phyloP scores from a whole-genome alignment of 1,140 invertebrate genomes.

The Bombus ignitus region DNA sequence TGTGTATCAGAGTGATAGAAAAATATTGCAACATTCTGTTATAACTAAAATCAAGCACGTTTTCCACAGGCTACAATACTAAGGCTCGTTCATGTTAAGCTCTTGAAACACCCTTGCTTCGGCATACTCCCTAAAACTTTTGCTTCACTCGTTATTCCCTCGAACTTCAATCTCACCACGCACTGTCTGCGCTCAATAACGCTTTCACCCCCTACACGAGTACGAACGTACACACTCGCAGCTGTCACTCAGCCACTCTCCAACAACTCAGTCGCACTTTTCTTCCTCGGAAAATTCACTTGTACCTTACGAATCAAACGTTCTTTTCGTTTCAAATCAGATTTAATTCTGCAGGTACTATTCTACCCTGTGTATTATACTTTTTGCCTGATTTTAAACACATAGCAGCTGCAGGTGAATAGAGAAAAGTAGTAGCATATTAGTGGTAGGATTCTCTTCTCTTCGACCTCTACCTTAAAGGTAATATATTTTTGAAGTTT shows the following conservation, averaged over 20 bases:
- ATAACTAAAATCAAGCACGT: no score
- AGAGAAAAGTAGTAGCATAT: no score
- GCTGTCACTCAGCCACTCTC: neutral
- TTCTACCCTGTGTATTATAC: no score
- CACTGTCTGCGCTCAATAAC: neutral
- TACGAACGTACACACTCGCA: neutral
- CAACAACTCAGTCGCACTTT: no score
- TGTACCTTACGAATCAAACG: neutral
- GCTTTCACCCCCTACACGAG: neutral
- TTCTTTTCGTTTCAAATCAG: neutral
- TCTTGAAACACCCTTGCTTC: neutral
- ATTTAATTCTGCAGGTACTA: neutral
- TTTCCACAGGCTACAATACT: neutral
- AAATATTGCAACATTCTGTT: neutral
- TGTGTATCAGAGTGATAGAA: neutral
- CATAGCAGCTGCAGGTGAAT: neutral
- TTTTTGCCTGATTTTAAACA: neutral
- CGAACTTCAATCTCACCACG: constrained; percentile 1
- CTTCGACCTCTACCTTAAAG: no score
- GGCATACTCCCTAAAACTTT: neutral
- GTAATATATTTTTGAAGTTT: no score
- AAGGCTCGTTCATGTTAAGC: neutral
- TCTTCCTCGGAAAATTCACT: neutral
- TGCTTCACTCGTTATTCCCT: neutral
- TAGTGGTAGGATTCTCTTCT: no score